Conservation (phyloP, 2,113 vertebrate species). For the Marmota monax region DNA sequence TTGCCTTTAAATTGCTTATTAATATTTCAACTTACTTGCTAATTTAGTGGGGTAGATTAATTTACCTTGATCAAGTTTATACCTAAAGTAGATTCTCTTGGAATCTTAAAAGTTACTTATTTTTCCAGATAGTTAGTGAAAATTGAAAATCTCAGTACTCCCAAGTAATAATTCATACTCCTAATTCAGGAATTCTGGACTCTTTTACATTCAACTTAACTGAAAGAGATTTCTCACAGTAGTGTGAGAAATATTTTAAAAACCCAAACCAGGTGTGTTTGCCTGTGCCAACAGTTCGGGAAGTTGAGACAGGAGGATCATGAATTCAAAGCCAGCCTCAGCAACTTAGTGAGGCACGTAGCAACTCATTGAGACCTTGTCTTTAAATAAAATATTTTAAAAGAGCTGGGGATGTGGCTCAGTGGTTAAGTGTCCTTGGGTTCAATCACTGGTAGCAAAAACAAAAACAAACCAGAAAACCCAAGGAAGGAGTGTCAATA, state of each 20-base stretch:
- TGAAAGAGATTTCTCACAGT: not conserved
- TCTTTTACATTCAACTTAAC: not conserved
- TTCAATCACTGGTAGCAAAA: too few relatives aligned
- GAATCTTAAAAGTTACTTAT: conserved; percentile 15
- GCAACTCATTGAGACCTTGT: too few relatives aligned
- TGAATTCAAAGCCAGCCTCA: too few relatives aligned
- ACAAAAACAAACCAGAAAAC: too few relatives aligned
- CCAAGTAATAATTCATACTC: not conserved
- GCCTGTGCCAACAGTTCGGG: too few relatives aligned
- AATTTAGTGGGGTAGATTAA: not conserved
- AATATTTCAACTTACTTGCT: conserved; percentile 51
- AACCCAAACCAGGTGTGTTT: too few relatives aligned
- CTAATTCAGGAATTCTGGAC: not conserved
- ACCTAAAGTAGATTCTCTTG: not conserved
- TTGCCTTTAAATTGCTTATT: conserved; percentile 43
- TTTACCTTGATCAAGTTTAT: not conserved
- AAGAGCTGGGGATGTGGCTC: too few relatives aligned
- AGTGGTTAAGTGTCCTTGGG: too few relatives aligned
- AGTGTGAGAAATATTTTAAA: too few relatives aligned
- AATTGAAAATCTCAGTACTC: not conserved
- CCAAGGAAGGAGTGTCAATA: not conserved
- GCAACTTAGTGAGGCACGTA: too few relatives aligned
- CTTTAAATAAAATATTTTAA: too few relatives aligned
- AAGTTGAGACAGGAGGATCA: too few relatives aligned
- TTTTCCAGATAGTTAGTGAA: not conserved